These are phyloP conservation scores for Parambassis ranga DNA, from an alignment of 2,797 vertebrate species.

Conservation along the genomic window DNA sequence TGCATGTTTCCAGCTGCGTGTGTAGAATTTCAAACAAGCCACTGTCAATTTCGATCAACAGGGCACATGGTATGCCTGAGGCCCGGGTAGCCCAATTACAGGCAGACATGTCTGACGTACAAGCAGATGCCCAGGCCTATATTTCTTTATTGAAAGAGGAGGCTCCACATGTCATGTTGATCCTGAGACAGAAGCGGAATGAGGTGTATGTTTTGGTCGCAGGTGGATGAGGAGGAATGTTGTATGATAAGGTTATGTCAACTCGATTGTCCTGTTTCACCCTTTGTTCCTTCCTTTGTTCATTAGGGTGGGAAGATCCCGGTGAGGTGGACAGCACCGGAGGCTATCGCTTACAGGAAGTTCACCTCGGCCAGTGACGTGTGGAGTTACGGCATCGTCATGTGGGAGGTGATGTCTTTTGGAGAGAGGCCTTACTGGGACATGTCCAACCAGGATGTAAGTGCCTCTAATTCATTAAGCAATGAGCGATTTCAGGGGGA, in stretches of 20 bases:
- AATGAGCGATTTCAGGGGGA: background rate
- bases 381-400: conserved; percentile 98
- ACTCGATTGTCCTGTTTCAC: too few relatives aligned
- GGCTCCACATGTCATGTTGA: conserved; percentile 54
- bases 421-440: conserved; percentile 99
- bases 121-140: conserved; percentile 46
- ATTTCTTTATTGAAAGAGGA: conserved; percentile 59
- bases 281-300: background rate
- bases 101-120: conserved; percentile 56
- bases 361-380: conserved; percentile 98
- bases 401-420: conserved; percentile 99
- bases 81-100: conserved; percentile 80
- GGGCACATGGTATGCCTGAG: conserved; percentile 56
- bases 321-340: conserved; percentile 96
- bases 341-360: conserved; percentile 97
- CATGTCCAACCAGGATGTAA: conserved; percentile 99
- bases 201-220: conserved; percentile 12
- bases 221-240: conserved; percentile 4
- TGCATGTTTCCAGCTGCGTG: conserved; percentile 30
- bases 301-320: conserved; percentile 96
- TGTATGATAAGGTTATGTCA: too few relatives aligned
- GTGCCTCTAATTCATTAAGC: conserved; percentile 46
- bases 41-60: conserved; percentile 79
- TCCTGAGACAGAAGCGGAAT: conserved; percentile 35
- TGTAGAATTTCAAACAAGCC: conserved; percentile 72